These are phyloP conservation scores for Cottoperca gobio DNA, from an alignment of 2,797 vertebrate species.

Conservation along the genomic window DNA sequence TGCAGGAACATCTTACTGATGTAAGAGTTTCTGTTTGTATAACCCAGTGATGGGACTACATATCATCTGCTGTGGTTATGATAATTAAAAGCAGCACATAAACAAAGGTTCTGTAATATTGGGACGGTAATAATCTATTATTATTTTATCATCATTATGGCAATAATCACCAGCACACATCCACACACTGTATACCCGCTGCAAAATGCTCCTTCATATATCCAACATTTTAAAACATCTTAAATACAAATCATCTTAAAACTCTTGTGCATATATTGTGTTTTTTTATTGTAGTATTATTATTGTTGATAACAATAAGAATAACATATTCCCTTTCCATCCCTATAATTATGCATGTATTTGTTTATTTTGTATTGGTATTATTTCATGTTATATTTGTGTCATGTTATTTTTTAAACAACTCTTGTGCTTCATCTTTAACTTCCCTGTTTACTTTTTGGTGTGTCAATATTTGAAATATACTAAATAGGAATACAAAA, in stretches of 20 bases:
- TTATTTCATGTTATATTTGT: no score
- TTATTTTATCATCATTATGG: background rate
- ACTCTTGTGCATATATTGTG: no score
- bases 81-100: background rate
- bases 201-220: background rate
- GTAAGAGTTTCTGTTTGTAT: background rate
- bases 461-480: background rate
- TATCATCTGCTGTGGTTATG: background rate
- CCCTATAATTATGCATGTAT: no score
- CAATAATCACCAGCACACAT: background rate
- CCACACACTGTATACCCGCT: no score
- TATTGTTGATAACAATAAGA: no score
- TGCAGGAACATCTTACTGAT: background rate
- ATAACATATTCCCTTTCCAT: no score
- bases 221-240: background rate
- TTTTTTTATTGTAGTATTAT: no score
- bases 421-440: background rate
- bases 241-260: background rate
- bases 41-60: background rate
- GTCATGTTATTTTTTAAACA: no score
- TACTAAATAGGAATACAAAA: background rate
- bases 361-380: no score
- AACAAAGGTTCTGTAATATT: background rate
- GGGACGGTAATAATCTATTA: no score
- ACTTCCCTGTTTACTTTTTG: background rate